Evolutionary conservation across 2,797 vertebrate genomes (phyloP).

Genomic region (Galagoides demidoff): DNA sequence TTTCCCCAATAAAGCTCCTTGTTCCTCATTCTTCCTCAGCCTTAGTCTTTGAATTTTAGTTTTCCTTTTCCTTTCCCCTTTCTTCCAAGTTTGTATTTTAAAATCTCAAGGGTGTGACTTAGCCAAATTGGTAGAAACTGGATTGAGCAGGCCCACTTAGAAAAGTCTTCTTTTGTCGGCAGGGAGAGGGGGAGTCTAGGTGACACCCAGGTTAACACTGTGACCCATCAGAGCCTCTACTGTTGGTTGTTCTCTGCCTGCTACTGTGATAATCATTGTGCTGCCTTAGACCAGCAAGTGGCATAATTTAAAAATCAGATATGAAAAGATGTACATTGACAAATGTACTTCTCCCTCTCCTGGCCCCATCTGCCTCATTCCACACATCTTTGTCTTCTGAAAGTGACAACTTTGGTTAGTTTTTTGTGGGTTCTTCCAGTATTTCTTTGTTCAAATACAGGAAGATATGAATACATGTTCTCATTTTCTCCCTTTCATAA

Average conservation of each 20-base stretch:
- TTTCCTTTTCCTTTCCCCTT: not conserved
- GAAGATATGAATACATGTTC: not conserved
- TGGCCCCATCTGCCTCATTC: not conserved
- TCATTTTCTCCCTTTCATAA: not conserved
- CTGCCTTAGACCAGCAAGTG: not conserved
- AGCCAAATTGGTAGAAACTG: not conserved
- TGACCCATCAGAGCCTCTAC: not conserved
- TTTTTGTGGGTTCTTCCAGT: not conserved
- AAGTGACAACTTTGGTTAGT: not conserved
- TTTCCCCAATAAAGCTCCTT: not conserved
- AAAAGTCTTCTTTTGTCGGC: not conserved
- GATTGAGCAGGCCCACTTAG: not conserved
- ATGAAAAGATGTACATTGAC: not conserved
- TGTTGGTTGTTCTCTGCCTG: not conserved
- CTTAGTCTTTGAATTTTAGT: not conserved
- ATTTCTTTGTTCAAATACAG: constrained; percentile 10
- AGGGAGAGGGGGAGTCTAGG: not conserved
- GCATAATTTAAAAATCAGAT: constrained; percentile 29
- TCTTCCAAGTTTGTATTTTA: not conserved
- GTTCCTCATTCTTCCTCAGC: not conserved
- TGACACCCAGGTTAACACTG: not conserved
- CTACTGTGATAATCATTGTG: not conserved
- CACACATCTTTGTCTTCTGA: not conserved
- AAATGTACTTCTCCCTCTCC: not conserved
- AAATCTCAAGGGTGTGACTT: not conserved